These are phyloP conservation scores for Recurvirostra avosetta DNA, from an alignment of 2,113 vertebrate genomes.

Conservation along the genomic window DNA sequence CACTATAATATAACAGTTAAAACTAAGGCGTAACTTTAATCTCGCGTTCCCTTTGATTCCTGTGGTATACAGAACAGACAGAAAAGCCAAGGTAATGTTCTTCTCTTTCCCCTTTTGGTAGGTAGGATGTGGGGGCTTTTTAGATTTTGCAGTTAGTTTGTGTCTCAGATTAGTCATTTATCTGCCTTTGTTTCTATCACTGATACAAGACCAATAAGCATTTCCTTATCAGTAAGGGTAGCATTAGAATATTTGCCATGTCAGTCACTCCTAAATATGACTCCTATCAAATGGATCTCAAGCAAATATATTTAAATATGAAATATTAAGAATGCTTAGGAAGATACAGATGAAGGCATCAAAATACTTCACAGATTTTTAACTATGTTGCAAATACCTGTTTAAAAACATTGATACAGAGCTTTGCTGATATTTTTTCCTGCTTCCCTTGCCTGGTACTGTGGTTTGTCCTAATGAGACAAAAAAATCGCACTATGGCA, in stretches of 20 bases:
- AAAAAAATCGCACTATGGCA: neutral
- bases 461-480: neutral
- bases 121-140: neutral
- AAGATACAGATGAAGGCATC: neutral
- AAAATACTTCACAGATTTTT: neutral
- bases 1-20: constrained; percentile 23
- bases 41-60: constrained; percentile 23
- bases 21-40: constrained; percentile 50
- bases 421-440: neutral
- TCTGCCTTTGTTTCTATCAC: neutral
- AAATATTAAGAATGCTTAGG: neutral
- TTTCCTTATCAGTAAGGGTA: neutral
- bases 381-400: neutral
- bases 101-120: neutral
- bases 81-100: constrained; percentile 1
- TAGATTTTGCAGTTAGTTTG: neutral
- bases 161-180: neutral
- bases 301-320: neutral
- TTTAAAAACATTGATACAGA: neutral
- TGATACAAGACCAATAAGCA: neutral
- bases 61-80: neutral
- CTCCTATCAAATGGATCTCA: neutral
- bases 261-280: neutral
- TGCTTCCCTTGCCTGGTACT: neutral
- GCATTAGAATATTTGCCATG: neutral